Conservation (phyloP, 2,888 invertebrate genomes). For the Cremastobaeus sp. region DNA sequence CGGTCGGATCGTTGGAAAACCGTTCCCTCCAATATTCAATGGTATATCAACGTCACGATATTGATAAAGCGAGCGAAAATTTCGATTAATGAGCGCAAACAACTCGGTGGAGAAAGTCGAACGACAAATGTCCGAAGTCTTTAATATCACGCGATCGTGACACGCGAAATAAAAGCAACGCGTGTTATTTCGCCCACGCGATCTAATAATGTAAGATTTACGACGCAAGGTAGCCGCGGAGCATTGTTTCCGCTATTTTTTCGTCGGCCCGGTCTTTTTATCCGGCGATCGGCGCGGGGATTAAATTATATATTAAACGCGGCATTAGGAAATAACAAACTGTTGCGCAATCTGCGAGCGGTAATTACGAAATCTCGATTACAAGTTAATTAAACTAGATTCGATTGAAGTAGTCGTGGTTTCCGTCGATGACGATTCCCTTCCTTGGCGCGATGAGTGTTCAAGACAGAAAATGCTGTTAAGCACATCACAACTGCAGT, state of each 20-base stretch:
- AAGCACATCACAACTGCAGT: conserved; percentile 78
- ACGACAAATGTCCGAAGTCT: conserved; percentile 57
- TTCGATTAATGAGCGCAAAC: conserved; percentile 56
- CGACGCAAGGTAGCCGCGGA: conserved; percentile 32
- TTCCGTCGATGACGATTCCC: conserved; percentile 23
- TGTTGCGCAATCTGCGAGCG: conserved; percentile 18
- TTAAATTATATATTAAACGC: conserved; percentile 46
- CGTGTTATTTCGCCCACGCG: conserved; percentile 58
- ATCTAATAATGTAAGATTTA: conserved; percentile 55
- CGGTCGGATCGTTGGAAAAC: conserved; percentile 10
- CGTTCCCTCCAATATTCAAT: conserved; percentile 15
- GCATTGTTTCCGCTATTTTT: conserved; percentile 39
- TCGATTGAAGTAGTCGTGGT: conserved; percentile 23
- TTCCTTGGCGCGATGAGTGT: conserved; percentile 61
- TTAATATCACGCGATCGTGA: conserved; percentile 55
- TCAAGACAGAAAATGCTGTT: conserved; percentile 72
- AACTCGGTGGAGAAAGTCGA: conserved; percentile 56
- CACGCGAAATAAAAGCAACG: conserved; percentile 57
- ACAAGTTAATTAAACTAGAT: conserved; percentile 23
- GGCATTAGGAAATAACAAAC: conserved; percentile 33
- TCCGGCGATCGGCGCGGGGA: conserved; percentile 20
- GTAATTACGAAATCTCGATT: conserved; percentile 35
- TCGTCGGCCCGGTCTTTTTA: conserved; percentile 10
- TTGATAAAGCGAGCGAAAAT: conserved; percentile 49
- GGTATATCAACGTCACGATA: conserved; percentile 34